Percentiles rank a stretch among this genome's conserved stretches.
Conservation (phyloP, 2,888 invertebrate species). For the Venusia cambrica region DNA sequence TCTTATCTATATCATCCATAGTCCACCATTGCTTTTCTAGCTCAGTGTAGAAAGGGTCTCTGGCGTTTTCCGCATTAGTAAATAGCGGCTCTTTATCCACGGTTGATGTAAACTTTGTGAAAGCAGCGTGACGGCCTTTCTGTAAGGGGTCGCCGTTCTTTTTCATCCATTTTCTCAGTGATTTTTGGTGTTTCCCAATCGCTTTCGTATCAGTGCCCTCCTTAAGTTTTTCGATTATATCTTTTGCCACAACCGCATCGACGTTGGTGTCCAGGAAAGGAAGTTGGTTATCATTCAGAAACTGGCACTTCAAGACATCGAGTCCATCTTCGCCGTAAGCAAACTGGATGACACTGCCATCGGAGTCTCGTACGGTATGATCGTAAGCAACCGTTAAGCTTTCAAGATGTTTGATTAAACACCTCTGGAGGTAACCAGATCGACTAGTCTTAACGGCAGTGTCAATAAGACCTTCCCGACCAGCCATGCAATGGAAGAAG, state of each 20-base stretch:
- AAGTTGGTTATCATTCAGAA: constrained; percentile 87
- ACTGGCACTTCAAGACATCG: constrained; percentile 93
- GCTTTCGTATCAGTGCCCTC: constrained; percentile 71
- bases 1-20: constrained; percentile 80
- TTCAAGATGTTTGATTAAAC: constrained; percentile 98
- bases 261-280: constrained; percentile 92
- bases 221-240: constrained; percentile 81
- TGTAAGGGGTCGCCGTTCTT: constrained; percentile 69
- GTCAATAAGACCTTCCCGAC: constrained; percentile 99
- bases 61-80: constrained; percentile 63
- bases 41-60: constrained; percentile 81
- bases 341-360: constrained; percentile 95
- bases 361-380: constrained; percentile 96
- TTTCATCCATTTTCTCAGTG: constrained; percentile 82
- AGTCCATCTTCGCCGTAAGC: constrained; percentile 96
- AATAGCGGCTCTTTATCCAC: constrained; percentile 69
- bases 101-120: constrained; percentile 81
- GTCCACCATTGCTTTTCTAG: constrained; percentile 85
- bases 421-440: constrained; percentile 98
- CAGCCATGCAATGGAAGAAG: constrained; percentile 99
- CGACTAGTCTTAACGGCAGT: constrained; percentile 99
- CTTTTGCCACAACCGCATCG: constrained; percentile 82
- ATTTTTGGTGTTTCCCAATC: constrained; percentile 80
- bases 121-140: constrained; percentile 77
- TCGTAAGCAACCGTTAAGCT: constrained; percentile 96